These are phyloP conservation scores for Geotrupes spiniger DNA, from an alignment of 2,888 invertebrate genomes.

Conservation along the genomic window DNA sequence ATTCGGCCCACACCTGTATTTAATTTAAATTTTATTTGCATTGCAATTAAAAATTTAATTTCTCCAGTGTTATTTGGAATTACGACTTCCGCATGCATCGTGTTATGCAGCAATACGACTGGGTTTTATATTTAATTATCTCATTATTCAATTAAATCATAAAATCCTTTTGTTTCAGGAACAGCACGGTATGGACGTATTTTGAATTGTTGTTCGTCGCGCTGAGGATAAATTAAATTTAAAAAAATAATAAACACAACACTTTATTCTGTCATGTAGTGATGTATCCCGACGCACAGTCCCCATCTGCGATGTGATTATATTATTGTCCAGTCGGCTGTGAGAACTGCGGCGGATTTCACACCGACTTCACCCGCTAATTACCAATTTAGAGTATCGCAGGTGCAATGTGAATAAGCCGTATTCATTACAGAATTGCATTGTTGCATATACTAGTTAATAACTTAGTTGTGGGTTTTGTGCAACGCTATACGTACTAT, in stretches of 20 bases:
- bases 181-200: not conserved
- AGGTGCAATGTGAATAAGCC: slow-evolving; percentile 44
- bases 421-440: slow-evolving; percentile 46
- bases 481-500: slow-evolving; percentile 19
- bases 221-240: not conserved
- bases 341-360: slow-evolving; percentile 50
- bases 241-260: slow-evolving; percentile 2
- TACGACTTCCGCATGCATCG: too few species aligned
- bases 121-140: too few species aligned
- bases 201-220: not conserved
- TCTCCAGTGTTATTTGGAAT: too few species aligned
- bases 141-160: too few species aligned
- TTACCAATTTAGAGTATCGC: slow-evolving; percentile 49
- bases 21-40: too few species aligned
- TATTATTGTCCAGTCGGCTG: slow-evolving; percentile 49
- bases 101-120: too few species aligned
- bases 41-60: too few species aligned
- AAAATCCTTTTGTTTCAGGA: too few species aligned
- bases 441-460: slow-evolving; percentile 45
- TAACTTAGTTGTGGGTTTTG: slow-evolving; percentile 41
- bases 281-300: slow-evolving; percentile 12
- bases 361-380: slow-evolving; percentile 51
- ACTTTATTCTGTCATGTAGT: slow-evolving; percentile 6
- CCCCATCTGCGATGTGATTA: slow-evolving; percentile 37
- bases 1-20: too few species aligned